Evolutionary conservation across 2,888 invertebrate genomes (phyloP).

Genomic region (Morinoia aosen): DNA sequence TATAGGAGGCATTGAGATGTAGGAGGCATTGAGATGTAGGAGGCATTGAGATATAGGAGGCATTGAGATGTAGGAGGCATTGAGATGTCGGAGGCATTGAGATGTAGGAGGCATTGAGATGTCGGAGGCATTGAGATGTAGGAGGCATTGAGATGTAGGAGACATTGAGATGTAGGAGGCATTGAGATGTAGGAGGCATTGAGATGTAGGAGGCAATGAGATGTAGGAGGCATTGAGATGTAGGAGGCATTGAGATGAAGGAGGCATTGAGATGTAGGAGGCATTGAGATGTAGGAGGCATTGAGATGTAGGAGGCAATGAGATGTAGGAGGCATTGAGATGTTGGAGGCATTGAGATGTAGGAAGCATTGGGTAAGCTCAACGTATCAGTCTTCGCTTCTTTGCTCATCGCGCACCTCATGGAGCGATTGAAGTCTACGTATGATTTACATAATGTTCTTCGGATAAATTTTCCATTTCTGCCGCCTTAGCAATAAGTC

Average conservation of each 20-base stretch:
- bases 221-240: neutral
- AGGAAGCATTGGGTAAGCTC: neutral
- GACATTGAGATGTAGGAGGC: neutral
- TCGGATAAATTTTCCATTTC: too few species aligned
- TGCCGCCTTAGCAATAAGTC: too few species aligned
- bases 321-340: neutral
- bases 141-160: neutral
- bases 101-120: neutral
- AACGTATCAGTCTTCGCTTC: too few species aligned
- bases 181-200: neutral
- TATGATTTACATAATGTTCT: too few species aligned
- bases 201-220: neutral
- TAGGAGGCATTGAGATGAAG: neutral
- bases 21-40: neutral
- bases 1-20: neutral
- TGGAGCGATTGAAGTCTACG: too few species aligned
- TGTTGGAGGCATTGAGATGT: neutral
- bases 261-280: neutral
- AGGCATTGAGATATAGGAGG: neutral
- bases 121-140: neutral
- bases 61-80: too few species aligned
- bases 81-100: neutral
- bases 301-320: neutral
- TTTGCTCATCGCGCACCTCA: too few species aligned
- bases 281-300: neutral